These are phyloP conservation scores for Micropterix aruncella DNA, from an alignment of 2,888 invertebrate species.

Conservation along the genomic window DNA sequence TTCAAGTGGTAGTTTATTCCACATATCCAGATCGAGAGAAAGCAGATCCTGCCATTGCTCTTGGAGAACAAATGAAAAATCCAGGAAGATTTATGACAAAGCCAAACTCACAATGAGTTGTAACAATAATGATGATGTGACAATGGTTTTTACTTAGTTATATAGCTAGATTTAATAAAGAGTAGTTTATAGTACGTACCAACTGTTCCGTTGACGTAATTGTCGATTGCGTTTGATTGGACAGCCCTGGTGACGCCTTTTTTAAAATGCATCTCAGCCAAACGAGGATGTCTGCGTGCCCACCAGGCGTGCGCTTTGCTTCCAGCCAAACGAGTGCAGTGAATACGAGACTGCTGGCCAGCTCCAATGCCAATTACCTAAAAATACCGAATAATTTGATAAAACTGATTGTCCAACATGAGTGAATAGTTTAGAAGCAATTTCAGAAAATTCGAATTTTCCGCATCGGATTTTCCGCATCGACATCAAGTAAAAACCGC, in stretches of 20 bases:
- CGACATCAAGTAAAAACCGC: too few relatives aligned
- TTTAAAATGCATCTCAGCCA: slow-evolving; percentile 71
- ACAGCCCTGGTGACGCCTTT: slow-evolving; percentile 79
- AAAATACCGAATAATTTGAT: slow-evolving; percentile 9
- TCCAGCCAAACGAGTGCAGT: slow-evolving; percentile 93
- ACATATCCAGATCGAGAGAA: too few relatives aligned
- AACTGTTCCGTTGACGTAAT: slow-evolving; percentile 83
- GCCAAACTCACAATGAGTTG: too few relatives aligned
- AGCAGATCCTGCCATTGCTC: too few relatives aligned
- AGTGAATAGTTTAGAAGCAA: not conserved
- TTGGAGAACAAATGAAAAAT: slow-evolving; percentile 8
- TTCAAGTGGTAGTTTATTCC: too few relatives aligned
- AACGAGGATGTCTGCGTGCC: slow-evolving; percentile 85
- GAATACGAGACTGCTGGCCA: slow-evolving; percentile 97
- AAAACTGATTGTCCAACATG: not conserved
- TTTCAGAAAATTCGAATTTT: too few relatives aligned
- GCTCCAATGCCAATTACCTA: slow-evolving; percentile 92
- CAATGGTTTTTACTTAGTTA: too few relatives aligned
- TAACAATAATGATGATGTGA: too few relatives aligned
- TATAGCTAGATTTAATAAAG: too few relatives aligned
- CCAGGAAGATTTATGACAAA: not conserved
- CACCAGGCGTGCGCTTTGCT: slow-evolving; percentile 98
- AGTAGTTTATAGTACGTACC: slow-evolving; percentile 31
- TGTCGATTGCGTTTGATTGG: slow-evolving; percentile 90
- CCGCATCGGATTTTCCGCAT: too few relatives aligned